Evolutionary conservation across 1,140 invertebrate genomes (phyloP), one percentile per base, ranked within the genome.

Genomic region (Cyclina sinensis): DNA sequence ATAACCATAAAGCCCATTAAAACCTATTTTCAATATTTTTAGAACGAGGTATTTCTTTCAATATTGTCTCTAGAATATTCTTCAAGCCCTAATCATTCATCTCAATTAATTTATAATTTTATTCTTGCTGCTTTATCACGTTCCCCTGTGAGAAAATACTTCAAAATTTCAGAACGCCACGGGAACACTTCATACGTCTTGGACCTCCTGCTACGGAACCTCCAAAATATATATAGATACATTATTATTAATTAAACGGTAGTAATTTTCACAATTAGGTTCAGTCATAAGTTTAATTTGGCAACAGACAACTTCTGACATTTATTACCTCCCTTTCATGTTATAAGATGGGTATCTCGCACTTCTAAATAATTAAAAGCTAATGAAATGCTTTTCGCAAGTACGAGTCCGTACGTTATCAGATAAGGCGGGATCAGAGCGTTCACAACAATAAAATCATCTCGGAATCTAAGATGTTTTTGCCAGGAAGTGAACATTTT

Each of bases 301-400:
- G 65, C 65, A 70, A 70, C 65, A 70, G 65, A 27, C 65, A 70
- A 3, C 5, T 70, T 32, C 0, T 70, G 65, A 70, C 65, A 32
- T 70, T 70, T 70, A 70, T 70, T 70, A 70, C 65, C 65, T 37
- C 65, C 65, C 65, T 70, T 70, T 70, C 65, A 70, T 35, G 65
- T 70, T 70, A 37, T 70, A 27, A 70, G 65, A 70, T 70, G 65
- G 11, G 32, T 70, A 70, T 70, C 65, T 70, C 65, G 0, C 65
- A n/a, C 65, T 70, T 37, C 65, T 37, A 9, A 70, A 70, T 70
- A 37, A 70, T 70, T 70, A 70, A 70, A 70, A 39, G 3, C 65
- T 27, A 70, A 70, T 70, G 65, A 70, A 70, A 70, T 70, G 32
- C 35, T 70, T 14, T 3, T 18, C 32, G 7, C 24, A 18, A 70